phyloP scores from a whole-genome alignment of 2,797 vertebrate species.

The Tachyglossus aculeatus region DNA sequence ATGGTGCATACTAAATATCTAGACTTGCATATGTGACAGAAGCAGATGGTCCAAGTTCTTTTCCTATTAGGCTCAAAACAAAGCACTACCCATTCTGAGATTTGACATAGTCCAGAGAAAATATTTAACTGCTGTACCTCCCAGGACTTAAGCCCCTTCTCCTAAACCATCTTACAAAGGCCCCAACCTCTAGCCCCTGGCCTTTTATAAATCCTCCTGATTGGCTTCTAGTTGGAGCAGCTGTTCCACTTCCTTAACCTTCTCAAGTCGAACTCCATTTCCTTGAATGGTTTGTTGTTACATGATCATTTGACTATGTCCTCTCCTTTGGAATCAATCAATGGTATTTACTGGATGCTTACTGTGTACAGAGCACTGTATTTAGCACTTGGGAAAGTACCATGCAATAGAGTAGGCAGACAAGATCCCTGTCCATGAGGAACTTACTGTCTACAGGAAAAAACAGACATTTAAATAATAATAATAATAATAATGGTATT shows the following conservation, averaged over 20 bases:
- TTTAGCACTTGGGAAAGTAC: no score
- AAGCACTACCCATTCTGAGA: slow-evolving; percentile 33
- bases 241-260: not conserved
- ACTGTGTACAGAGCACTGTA: no score
- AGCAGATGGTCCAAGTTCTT: slow-evolving; percentile 25
- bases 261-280: not conserved
- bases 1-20: slow-evolving; percentile 25
- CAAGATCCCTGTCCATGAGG: no score
- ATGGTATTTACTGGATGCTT: no score
- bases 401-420: no score
- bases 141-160: not conserved
- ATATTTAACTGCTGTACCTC: not conserved
- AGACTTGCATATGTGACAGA: slow-evolving; percentile 15
- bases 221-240: not conserved
- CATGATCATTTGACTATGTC: not conserved
- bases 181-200: not conserved
- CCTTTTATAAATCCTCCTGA: not conserved
- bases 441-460: no score
- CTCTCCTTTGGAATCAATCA: not conserved
- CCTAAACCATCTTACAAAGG: not conserved
- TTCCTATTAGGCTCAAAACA: slow-evolving; percentile 18
- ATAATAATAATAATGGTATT: no score
- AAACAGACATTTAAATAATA: no score
- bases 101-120: not conserved
- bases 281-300: not conserved